Evolutionary conservation across 2,797 vertebrate species (phyloP).

Genomic region (Acanthurus leucopareius): DNA sequence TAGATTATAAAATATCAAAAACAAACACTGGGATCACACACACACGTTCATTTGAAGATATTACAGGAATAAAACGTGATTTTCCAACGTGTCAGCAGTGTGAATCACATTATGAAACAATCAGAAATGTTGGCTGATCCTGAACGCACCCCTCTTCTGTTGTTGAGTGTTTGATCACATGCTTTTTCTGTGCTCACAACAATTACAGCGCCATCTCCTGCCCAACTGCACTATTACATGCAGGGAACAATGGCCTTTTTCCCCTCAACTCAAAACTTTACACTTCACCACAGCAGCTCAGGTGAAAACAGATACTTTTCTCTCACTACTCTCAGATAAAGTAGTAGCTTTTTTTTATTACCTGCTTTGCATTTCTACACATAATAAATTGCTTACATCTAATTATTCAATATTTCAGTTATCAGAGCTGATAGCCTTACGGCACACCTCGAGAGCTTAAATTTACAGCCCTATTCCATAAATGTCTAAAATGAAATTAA

Average conservation of each 20-base stretch:
- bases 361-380: conserved; percentile 65
- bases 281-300: conserved; percentile 2
- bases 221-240: conserved; percentile 45
- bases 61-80: conserved; percentile 4
- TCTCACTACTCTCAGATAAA: conserved; percentile 34
- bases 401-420: conserved; percentile 81
- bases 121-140: conserved; percentile 52
- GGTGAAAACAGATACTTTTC: conserved; percentile 34
- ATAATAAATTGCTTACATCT: conserved; percentile 75
- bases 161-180: conserved; percentile 50
- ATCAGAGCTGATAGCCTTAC: conserved; percentile 69
- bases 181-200: conserved; percentile 54
- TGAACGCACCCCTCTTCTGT: conserved; percentile 47
- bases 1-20: neutral
- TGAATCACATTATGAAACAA: conserved; percentile 47
- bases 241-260: conserved; percentile 41
- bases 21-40: conserved; percentile 15
- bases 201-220: conserved; percentile 84
- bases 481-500: conserved; percentile 85
- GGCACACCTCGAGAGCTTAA: conserved; percentile 66
- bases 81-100: conserved; percentile 34
- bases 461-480: conserved; percentile 81
- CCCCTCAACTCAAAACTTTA: neutral
- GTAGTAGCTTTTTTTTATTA: conserved; percentile 27
- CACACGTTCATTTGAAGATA: neutral